Evolutionary conservation across 1,140 invertebrate species (phyloP).

Genomic region (Heliconius eleuchia): DNA sequence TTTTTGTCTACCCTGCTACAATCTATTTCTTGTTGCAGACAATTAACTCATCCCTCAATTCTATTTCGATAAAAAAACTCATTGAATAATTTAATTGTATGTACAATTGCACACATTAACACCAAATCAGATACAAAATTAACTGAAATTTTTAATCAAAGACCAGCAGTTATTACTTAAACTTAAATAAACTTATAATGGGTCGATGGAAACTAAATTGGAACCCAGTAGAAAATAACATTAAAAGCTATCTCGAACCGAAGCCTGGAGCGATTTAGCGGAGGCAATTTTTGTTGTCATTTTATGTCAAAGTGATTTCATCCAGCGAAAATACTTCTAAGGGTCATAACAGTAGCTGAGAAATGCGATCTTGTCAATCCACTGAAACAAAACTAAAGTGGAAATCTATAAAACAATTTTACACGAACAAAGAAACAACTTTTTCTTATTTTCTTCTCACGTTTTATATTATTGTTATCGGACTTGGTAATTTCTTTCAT

Average conservation of each 20-base stretch:
- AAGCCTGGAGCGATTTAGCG: slow-evolving; percentile 48
- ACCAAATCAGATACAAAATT: no score
- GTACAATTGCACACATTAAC: no score
- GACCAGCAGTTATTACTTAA: neutral
- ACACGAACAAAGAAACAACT: neutral
- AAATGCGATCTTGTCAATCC: slow-evolving; percentile 20
- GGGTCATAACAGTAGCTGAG: slow-evolving; percentile 15
- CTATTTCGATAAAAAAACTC: no score
- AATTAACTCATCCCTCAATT: no score
- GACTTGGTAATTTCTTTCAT: neutral
- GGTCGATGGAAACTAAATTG: slow-evolving; percentile 18
- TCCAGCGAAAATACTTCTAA: slow-evolving; percentile 50
- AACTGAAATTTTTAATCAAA: neutral
- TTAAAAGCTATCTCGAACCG: slow-evolving; percentile 42
- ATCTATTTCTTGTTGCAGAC: no score
- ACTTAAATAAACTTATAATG: slow-evolving; percentile 16
- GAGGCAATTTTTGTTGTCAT: slow-evolving; percentile 57
- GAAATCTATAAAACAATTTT: slow-evolving; percentile 16
- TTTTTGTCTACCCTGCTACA: no score
- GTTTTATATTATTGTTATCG: slow-evolving; percentile 6
- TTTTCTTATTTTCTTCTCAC: slow-evolving; percentile 9
- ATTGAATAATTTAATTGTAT: no score
- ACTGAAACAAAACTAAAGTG: slow-evolving; percentile 7
- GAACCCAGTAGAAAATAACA: slow-evolving; percentile 39
- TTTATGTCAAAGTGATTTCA: slow-evolving; percentile 56